Conservation (phyloP, 2,113 vertebrate genomes). For the Saccopteryx bilineata region DNA sequence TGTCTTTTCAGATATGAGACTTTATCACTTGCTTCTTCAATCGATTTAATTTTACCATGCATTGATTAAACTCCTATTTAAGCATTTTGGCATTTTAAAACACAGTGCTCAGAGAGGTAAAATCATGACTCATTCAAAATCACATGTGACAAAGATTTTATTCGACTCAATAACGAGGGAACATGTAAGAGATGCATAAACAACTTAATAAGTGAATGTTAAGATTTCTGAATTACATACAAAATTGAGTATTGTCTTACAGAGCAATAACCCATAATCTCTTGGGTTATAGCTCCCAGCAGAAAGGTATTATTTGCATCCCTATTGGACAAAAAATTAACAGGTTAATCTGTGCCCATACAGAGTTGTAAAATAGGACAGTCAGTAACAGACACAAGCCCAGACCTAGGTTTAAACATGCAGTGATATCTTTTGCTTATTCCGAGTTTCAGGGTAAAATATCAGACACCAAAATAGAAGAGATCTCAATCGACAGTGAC, state of each 20-base stretch:
- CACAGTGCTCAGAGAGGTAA: slow-evolving; percentile 34
- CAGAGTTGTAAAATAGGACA: slow-evolving; percentile 19
- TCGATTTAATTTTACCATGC: slow-evolving; percentile 40
- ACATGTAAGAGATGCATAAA: not conserved
- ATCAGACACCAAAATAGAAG: not conserved
- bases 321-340: slow-evolving; percentile 38
- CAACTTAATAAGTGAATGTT: slow-evolving; percentile 63
- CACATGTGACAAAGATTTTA: slow-evolving; percentile 42
- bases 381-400: not conserved
- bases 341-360: slow-evolving; percentile 7
- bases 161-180: slow-evolving; percentile 45
- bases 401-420: not conserved
- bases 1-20: slow-evolving; percentile 53
- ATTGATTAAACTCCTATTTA: slow-evolving; percentile 66
- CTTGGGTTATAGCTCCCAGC: slow-evolving; percentile 38
- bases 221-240: not conserved
- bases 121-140: slow-evolving; percentile 47
- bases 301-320: slow-evolving; percentile 48
- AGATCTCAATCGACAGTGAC: not conserved
- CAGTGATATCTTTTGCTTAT: slow-evolving; percentile 21
- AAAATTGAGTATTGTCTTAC: slow-evolving; percentile 59
- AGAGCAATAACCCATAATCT: slow-evolving; percentile 44
- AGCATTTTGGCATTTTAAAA: slow-evolving; percentile 56
- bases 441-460: not conserved
- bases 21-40: slow-evolving; percentile 47